Evolutionary conservation across 2,888 invertebrate species (phyloP).

Genomic region (Nudaria mundana): DNA sequence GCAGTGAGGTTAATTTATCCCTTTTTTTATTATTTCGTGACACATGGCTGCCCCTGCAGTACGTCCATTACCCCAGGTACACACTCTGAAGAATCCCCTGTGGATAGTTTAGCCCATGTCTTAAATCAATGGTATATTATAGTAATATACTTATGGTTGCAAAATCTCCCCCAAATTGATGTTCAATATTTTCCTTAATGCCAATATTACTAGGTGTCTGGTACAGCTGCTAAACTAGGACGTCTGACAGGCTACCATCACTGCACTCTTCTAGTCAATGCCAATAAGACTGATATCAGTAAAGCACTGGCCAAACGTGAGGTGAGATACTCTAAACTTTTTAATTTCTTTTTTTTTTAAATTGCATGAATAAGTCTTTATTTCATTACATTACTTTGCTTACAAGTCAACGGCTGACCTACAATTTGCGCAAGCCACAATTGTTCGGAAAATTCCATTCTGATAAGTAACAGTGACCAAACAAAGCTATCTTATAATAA

Average conservation of each 20-base stretch:
- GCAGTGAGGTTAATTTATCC: too few relatives aligned
- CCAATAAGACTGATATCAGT: slow-evolving; percentile 88
- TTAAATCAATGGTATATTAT: too few relatives aligned
- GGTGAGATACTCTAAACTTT: slow-evolving; percentile 73
- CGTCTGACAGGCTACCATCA: slow-evolving; percentile 97
- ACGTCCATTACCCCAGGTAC: too few relatives aligned
- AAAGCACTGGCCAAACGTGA: slow-evolving; percentile 87
- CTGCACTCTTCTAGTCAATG: slow-evolving; percentile 95
- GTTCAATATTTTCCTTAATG: slow-evolving; percentile 40
- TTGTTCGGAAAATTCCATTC: slow-evolving; percentile 2
- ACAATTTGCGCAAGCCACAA: not conserved
- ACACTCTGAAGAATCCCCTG: too few relatives aligned
- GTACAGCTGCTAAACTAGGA: slow-evolving; percentile 96
- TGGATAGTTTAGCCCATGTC: too few relatives aligned
- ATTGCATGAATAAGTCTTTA: not conserved
- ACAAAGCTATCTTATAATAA: not conserved
- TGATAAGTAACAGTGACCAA: not conserved
- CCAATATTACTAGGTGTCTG: slow-evolving; percentile 87
- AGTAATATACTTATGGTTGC: too few relatives aligned
- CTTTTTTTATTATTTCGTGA: too few relatives aligned
- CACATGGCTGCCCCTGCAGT: too few relatives aligned
- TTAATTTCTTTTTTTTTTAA: not conserved
- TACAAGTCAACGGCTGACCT: not conserved
- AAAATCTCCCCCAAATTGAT: too few relatives aligned
- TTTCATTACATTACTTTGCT: not conserved